Conservation (phyloP, 1,140 invertebrate species). For the Pachyrhynchus sulphureomaculatus region DNA sequence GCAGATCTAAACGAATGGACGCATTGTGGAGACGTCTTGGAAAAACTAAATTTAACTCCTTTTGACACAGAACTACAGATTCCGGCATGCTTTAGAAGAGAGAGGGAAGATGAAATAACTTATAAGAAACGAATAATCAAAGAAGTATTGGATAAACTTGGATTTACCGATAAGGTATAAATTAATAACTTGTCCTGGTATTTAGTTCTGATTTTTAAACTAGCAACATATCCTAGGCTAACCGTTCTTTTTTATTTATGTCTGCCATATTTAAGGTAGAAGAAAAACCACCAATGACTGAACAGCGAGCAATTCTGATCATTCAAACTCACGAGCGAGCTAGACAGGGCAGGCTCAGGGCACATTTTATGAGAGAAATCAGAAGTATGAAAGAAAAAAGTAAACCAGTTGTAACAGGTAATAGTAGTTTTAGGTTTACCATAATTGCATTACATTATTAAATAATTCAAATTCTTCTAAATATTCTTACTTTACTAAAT, state of each 20-base stretch:
- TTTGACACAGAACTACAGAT: constrained; percentile 59
- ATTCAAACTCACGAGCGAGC: constrained; percentile 91
- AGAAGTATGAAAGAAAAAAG: constrained; percentile 72
- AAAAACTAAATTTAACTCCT: constrained; percentile 59
- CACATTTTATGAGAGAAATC: constrained; percentile 91
- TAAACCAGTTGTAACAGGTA: constrained; percentile 57
- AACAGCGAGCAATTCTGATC: constrained; percentile 80
- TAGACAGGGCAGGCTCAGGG: constrained; percentile 78
- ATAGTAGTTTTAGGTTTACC: too few relatives aligned
- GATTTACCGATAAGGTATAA: constrained; percentile 64
- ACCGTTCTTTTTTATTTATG: neutral
- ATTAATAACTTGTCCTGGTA: too few relatives aligned
- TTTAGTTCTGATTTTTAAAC: too few relatives aligned
- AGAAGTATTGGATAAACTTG: constrained; percentile 65
- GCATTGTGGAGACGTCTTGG: constrained; percentile 79
- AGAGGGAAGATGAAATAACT: constrained; percentile 63
- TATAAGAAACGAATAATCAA: constrained; percentile 64
- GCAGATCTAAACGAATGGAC: constrained; percentile 83
- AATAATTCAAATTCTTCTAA: too few relatives aligned
- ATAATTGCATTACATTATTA: too few relatives aligned
- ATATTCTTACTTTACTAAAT: too few relatives aligned
- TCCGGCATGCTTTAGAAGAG: constrained; percentile 68
- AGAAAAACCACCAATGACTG: constrained; percentile 61
- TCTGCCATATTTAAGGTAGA: constrained; percentile 44
- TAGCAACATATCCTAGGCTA: neutral